Conservation (phyloP, 1,140 invertebrate genomes). For the Drosophila sucinea region DNA sequence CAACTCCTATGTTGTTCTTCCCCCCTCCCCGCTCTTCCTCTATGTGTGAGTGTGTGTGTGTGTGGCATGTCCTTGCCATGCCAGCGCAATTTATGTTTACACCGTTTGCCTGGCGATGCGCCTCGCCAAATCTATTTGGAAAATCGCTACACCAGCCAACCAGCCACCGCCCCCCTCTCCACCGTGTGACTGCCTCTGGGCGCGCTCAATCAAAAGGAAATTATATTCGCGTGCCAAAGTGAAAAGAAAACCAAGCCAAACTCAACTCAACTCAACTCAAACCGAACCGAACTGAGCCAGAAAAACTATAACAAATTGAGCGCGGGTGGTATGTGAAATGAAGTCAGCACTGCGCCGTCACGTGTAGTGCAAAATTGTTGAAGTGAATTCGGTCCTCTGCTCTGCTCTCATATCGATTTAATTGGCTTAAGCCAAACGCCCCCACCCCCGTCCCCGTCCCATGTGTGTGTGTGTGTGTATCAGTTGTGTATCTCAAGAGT, state of each 20-base stretch:
- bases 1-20: slow-evolving; percentile 11
- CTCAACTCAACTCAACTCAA: neutral
- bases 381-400: slow-evolving; percentile 38
- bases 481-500: slow-evolving; percentile 12
- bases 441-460: neutral
- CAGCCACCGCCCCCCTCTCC: neutral
- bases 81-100: slow-evolving; percentile 73
- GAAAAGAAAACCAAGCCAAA: slow-evolving; percentile 10
- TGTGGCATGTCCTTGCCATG: slow-evolving; percentile 51
- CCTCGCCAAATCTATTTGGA: slow-evolving; percentile 56
- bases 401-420: slow-evolving; percentile 62
- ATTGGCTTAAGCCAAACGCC: slow-evolving; percentile 59
- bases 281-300: neutral
- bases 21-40: neutral
- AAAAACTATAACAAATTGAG: slow-evolving; percentile 14
- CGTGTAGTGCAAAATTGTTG: slow-evolving; percentile 35
- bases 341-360: slow-evolving; percentile 29
- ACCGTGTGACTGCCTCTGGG: slow-evolving; percentile 9
- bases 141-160: slow-evolving; percentile 45
- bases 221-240: slow-evolving; percentile 70
- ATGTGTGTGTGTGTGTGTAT: slow-evolving; percentile 17
- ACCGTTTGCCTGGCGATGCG: slow-evolving; percentile 59
- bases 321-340: slow-evolving; percentile 18
- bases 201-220: slow-evolving; percentile 75
- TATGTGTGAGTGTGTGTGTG: slow-evolving; percentile 38